These are phyloP conservation scores for Parapristionchus giblindavisi DNA, from an alignment of 2,888 invertebrate species.

Conservation along the genomic window DNA sequence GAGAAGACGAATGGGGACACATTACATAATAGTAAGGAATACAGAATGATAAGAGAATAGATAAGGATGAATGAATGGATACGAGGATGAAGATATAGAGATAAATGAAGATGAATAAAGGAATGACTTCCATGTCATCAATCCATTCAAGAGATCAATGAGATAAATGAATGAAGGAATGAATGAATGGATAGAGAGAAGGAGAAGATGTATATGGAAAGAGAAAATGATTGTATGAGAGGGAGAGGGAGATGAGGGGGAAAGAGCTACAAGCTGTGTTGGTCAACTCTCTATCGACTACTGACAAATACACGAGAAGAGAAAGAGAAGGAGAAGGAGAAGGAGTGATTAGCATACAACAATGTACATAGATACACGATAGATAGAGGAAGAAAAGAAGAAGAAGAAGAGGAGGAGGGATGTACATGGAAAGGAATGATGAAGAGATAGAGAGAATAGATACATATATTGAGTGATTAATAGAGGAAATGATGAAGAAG, in stretches of 20 bases:
- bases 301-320: constrained; percentile 16
- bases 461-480: neutral
- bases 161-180: neutral
- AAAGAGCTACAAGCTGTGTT: constrained; percentile 27
- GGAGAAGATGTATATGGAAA: constrained; percentile 3
- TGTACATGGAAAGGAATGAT: constrained; percentile 1
- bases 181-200: neutral
- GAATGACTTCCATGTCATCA: too few species aligned
- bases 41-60: neutral
- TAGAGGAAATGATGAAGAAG: too few species aligned
- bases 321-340: constrained; percentile 4
- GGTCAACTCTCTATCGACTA: neutral
- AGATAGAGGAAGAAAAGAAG: constrained; percentile 15
- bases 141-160: neutral
- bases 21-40: constrained; percentile 6
- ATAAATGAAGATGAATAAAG: neutral
- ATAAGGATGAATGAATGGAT: constrained; percentile 18
- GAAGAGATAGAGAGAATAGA: neutral
- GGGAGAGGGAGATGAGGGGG: neutral
- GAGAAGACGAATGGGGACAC: neutral
- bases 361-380: too few species aligned
- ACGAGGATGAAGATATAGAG: constrained; percentile 16
- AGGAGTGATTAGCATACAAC: neutral
- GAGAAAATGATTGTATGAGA: constrained; percentile 13
- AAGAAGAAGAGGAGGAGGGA: neutral